Evolutionary conservation across 2,797 vertebrate genomes (phyloP).

Genomic region (Myoxocephalus aenaeus): DNA sequence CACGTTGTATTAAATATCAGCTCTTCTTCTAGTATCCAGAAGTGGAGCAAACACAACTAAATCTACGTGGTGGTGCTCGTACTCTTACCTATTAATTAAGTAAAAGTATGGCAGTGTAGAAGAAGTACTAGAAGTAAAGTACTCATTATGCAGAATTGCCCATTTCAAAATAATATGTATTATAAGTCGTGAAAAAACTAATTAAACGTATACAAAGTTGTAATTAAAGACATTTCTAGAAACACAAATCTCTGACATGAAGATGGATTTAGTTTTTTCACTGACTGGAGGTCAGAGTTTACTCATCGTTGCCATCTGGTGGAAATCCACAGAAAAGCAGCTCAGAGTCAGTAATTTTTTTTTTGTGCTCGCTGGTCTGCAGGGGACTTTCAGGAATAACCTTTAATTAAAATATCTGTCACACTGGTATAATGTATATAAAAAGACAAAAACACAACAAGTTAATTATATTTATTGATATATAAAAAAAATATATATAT

Average conservation of each 20-base stretch:
- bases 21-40: not conserved
- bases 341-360: not conserved
- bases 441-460: not conserved
- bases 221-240: not conserved
- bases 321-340: slow-evolving; percentile 11
- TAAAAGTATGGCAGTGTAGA: not conserved
- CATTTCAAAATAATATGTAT: not conserved
- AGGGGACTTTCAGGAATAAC: not conserved
- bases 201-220: not conserved
- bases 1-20: not conserved
- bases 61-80: not conserved
- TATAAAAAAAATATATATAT: too few species aligned
- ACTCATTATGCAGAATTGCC: not conserved
- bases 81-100: not conserved
- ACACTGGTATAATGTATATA: not conserved
- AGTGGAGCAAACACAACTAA: not conserved
- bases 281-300: not conserved
- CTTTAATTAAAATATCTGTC: not conserved
- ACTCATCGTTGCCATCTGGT: slow-evolving; percentile 18
- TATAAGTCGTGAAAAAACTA: not conserved
- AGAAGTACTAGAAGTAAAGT: not conserved
- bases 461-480: not conserved
- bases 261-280: not conserved
- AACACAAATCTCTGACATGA: not conserved
- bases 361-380: not conserved